Evolutionary conservation across 2,113 vertebrate genomes (phyloP).

Genomic region (Equus quagga): DNA sequence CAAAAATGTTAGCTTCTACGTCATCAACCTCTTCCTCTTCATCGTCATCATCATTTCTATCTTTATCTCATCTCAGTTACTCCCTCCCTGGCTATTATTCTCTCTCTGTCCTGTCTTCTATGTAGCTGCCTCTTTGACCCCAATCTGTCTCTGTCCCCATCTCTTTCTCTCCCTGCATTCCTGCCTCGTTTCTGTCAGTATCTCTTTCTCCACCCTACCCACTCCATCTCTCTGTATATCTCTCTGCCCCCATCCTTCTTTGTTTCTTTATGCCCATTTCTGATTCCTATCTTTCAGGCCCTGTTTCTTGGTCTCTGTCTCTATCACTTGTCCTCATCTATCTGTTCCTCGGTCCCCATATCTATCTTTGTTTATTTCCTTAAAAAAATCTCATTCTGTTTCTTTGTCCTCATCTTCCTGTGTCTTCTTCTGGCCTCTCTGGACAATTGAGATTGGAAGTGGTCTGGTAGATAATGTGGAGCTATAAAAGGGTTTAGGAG

Average conservation of each 20-base stretch:
- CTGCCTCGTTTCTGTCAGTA: not conserved
- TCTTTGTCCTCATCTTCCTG: constrained; percentile 19
- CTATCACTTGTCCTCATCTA: constrained; percentile 4
- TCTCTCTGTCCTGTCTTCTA: constrained; percentile 13
- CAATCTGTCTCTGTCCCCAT: not conserved
- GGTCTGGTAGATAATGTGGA: constrained; percentile 70
- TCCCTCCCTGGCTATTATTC: not conserved
- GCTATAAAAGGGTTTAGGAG: constrained; percentile 74
- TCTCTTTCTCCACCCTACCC: not conserved
- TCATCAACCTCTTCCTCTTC: not conserved
- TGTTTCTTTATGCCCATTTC: constrained; percentile 2
- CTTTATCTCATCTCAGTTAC: constrained; percentile 2
- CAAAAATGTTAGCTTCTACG: constrained; percentile 14
- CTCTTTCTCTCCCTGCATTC: not conserved
- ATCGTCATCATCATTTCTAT: not conserved
- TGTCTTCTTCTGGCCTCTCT: constrained; percentile 50
- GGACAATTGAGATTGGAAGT: constrained; percentile 63
- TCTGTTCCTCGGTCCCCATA: not conserved
- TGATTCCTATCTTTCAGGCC: not conserved
- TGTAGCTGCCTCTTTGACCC: not conserved
- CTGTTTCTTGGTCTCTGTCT: constrained; percentile 52
- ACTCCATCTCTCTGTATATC: not conserved
- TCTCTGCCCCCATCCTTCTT: not conserved
- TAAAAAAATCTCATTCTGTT: constrained; percentile 30
- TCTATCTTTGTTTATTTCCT: constrained; percentile 48